Conservation (phyloP, 37 sponge, comb jelly and placozoan species). For the Tethya wilhelma region DNA sequence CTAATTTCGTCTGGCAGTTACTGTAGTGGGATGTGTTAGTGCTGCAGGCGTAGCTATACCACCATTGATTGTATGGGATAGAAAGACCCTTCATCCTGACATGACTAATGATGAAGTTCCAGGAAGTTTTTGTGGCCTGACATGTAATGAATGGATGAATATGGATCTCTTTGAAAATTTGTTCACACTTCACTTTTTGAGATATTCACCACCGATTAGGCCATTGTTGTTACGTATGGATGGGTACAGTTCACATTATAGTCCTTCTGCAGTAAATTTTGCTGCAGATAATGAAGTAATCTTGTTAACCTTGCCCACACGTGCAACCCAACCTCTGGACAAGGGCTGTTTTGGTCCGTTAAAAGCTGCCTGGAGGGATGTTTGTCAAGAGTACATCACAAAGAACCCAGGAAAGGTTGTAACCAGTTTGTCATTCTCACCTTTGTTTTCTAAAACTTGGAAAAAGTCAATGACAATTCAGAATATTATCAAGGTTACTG, state of each 20-base stretch:
- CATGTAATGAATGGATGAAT: not conserved
- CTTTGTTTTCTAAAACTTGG: no score
- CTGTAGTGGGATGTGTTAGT: no score
- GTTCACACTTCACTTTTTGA: not conserved
- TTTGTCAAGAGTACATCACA: no score
- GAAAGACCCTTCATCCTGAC: not conserved
- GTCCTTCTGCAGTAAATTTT: not conserved
- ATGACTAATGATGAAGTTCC: not conserved
- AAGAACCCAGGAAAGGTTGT: no score
- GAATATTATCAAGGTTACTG: constrained; percentile 26
- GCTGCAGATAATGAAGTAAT: constrained; percentile 34
- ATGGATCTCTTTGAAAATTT: not conserved
- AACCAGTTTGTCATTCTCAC: no score
- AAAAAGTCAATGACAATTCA: no score
- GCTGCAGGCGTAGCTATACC: no score
- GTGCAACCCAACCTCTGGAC: constrained; percentile 26
- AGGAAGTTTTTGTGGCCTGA: not conserved
- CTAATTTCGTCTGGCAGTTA: no score
- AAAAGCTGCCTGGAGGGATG: no score
- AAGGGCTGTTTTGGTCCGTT: constrained; percentile 23
- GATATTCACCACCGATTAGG: not conserved
- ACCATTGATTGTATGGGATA: no score
- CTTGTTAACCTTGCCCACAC: constrained; percentile 8
- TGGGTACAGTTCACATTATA: constrained; percentile 47
- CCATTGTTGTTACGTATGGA: not conserved